Conservation (phyloP, 1,140 invertebrate species). For the Heliconius melpomene region DNA sequence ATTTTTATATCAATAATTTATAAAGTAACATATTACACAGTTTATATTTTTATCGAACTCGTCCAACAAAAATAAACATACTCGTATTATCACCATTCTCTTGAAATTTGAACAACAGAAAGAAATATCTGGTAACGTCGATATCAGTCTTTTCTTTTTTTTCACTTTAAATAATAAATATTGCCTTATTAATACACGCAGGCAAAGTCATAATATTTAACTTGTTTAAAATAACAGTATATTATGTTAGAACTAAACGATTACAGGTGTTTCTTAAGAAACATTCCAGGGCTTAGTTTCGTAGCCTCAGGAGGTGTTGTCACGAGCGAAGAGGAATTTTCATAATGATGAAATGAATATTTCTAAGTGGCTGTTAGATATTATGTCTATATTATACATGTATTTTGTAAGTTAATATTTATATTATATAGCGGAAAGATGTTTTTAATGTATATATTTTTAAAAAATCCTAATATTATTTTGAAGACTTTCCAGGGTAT, state of each 20-base stretch:
- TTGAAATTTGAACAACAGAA: neutral
- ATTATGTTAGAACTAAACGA: neutral
- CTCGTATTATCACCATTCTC: neutral
- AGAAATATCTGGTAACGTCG: too few relatives aligned
- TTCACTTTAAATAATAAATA: too few relatives aligned
- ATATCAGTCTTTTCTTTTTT: too few relatives aligned
- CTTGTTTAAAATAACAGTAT: neutral
- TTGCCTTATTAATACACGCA: neutral
- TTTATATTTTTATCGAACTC: too few relatives aligned
- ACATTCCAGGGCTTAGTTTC: conserved; percentile 4
- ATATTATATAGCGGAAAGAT: too few relatives aligned
- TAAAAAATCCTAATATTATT: too few relatives aligned
- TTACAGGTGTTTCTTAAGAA: conserved; percentile 6
- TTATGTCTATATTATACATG: too few relatives aligned
- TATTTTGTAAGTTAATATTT: too few relatives aligned
- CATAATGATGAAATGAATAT: neutral
- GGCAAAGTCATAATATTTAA: neutral
- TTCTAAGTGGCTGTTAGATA: neutral
- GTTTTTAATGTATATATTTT: too few relatives aligned
- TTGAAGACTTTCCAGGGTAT: too few relatives aligned
- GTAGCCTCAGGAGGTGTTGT: conserved; percentile 6
- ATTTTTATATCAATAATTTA: too few relatives aligned
- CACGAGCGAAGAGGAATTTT: conserved; percentile 10
- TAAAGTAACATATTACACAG: too few relatives aligned
- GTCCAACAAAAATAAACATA: neutral